phyloP scores from a whole-genome alignment of 2,797 vertebrate genomes.

The Diplodus puntazzo region DNA sequence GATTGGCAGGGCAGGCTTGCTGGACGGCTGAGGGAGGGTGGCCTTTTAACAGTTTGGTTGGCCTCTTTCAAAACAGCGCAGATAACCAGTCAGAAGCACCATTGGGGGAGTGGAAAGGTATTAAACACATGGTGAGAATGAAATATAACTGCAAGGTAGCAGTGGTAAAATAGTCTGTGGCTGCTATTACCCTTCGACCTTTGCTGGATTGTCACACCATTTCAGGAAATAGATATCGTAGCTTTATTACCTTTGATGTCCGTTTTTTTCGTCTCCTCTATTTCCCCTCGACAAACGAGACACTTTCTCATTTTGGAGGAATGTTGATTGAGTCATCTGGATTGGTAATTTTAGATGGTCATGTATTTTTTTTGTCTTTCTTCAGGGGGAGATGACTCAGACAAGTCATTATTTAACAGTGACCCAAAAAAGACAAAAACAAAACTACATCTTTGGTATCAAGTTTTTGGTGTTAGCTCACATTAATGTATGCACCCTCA shows the following conservation, averaged over 20 bases:
- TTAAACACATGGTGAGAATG: conserved; percentile 63
- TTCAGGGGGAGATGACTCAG: conserved; percentile 1
- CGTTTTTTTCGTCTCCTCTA: conserved; percentile 25
- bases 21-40: conserved; percentile 63
- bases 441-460: not conserved
- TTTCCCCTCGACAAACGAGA: conserved; percentile 26
- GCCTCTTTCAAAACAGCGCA: conserved; percentile 72
- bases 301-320: conserved; percentile 16
- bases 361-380: conserved; percentile 25
- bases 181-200: conserved; percentile 45
- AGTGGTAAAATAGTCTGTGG: conserved; percentile 44
- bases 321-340: conserved; percentile 35
- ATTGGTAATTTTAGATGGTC: conserved; percentile 34
- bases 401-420: too few relatives aligned
- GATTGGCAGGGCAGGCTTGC: conserved; percentile 71
- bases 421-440: too few relatives aligned
- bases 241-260: conserved; percentile 40
- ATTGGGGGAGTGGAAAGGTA: conserved; percentile 54
- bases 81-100: conserved; percentile 65
- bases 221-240: conserved; percentile 46
- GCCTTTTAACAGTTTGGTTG: conserved; percentile 73
- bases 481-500: not conserved
- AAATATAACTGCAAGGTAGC: conserved; percentile 54
- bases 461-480: not conserved
- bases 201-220: conserved; percentile 44